phyloP scores from a whole-genome alignment of 2,113 vertebrate genomes.

The Ciconia maguari region DNA sequence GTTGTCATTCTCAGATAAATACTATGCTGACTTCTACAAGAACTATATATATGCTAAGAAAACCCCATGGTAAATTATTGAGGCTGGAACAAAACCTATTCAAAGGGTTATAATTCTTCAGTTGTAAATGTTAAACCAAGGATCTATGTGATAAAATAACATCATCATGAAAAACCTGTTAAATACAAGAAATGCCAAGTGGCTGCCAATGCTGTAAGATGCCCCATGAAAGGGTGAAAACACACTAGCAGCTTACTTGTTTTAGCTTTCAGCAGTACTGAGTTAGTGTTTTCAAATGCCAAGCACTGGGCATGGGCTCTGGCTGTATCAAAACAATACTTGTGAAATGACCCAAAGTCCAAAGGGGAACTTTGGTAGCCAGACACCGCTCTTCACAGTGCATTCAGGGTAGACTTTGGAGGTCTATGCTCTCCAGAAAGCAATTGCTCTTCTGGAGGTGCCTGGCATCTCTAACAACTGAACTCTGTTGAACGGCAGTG shows the following conservation, averaged over 20 bases:
- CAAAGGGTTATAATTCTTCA: background rate
- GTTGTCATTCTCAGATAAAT: background rate
- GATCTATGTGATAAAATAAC: background rate
- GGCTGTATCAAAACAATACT: background rate
- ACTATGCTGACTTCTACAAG: background rate
- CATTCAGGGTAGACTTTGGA: background rate
- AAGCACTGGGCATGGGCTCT: background rate
- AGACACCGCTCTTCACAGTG: background rate
- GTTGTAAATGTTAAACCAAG: background rate
- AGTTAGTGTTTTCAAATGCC: background rate
- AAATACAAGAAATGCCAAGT: background rate
- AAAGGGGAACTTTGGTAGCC: background rate
- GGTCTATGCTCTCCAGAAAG: background rate
- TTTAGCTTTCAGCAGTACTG: background rate
- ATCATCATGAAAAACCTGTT: background rate
- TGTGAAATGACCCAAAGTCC: background rate
- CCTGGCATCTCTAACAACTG: background rate
- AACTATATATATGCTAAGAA: background rate
- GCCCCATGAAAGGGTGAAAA: background rate
- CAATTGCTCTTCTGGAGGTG: background rate
- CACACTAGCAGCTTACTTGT: background rate
- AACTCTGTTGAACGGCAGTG: background rate
- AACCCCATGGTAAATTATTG: background rate
- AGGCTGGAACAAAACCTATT: background rate
- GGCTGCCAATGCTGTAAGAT: background rate